Base-by-base conservation (phyloP, 2,113 vertebrate species). In the Salvelinus sp. region DNA sequence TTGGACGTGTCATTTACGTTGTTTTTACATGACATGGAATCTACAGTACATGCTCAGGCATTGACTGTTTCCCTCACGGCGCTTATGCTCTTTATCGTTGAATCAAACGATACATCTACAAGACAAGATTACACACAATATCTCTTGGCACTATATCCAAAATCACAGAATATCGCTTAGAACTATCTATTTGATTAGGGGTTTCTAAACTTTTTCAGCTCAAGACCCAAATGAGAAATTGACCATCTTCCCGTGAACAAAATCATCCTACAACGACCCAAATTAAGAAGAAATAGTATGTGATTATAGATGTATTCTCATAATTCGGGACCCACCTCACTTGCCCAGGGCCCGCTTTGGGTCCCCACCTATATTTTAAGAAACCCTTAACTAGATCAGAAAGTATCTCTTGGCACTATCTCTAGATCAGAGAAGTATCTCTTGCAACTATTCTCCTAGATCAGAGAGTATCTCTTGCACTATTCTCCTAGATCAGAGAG, bases 51-150 rank as follows among this genome's bases (percentile, higher is more conserved):
- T 83, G 87, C 86, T 91, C 84, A 28, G 88, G 95, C 95, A 94
- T 95, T 94, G 94, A 94, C 83, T 86, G 94, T 94, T 93, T 94
- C 94, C 94, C 93, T 93, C 95, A 96, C 94, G 92, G 94, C 94
- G 94, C 93, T 96, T 87, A 80, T 80, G 86, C 85, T 90, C 87
- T 86, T 84, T 75, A 83, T 78, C 80, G 90, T 89, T 90, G 87
- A 63, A 90, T 89, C 87, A 91, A 91, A 90, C 79, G 83, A 92
- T 90, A 90, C 91, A 89, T 92, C 91, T 89, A 86, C 77, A 89
- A 65, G 63, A 23, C 14, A 4, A 62, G 58, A 22, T 62, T 16
- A 44, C 38, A 44, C 38, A 62, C 12, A 60, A 2, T 54, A 54
- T 62, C n/a, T n/a, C 18, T 2, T 20, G 2, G 18, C 58, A n/a